A percentile compares a stretch with the other conserved stretches of the same genome.
phyloP scores from a whole-genome alignment of 2,113 vertebrate species.

The Delphinus delphis region DNA sequence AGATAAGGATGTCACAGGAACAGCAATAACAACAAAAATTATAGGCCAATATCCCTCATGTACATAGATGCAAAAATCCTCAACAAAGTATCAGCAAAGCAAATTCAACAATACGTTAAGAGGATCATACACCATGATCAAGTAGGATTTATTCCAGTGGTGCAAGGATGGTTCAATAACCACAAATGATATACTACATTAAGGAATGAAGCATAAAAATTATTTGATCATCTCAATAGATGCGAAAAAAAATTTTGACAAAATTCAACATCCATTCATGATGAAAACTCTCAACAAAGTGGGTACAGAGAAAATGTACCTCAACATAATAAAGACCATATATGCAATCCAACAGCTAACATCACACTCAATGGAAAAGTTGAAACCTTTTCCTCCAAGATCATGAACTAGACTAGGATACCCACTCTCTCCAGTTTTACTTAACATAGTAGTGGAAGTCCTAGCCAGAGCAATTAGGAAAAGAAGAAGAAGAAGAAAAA shows the following conservation, averaged over 20 bases:
- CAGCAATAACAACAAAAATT: not conserved
- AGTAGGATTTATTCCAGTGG: not conserved
- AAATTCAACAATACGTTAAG: not conserved
- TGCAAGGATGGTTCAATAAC: not conserved
- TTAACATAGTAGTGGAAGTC: not conserved
- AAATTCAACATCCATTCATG: not conserved
- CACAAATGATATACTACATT: not conserved
- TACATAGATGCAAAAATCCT: not conserved
- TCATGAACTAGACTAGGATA: not conserved
- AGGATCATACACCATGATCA: not conserved
- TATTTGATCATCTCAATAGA: not conserved
- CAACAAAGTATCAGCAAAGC: not conserved
- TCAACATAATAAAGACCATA: not conserved
- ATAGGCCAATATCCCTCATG: not conserved
- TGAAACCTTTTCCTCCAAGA: not conserved
- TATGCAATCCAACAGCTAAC: not conserved
- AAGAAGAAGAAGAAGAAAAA: not conserved
- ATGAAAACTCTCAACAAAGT: not conserved
- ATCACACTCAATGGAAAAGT: not conserved
- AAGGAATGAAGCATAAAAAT: not conserved
- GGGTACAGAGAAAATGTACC: not conserved
- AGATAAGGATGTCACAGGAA: not conserved
- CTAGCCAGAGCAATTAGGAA: not conserved
- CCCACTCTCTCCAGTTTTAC: not conserved
- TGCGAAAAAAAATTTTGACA: not conserved